These are phyloP conservation scores for Aurelia coerulea DNA, from an alignment of 30 jellyfish, hydroid and myxozoan species.

Conservation along the genomic window DNA sequence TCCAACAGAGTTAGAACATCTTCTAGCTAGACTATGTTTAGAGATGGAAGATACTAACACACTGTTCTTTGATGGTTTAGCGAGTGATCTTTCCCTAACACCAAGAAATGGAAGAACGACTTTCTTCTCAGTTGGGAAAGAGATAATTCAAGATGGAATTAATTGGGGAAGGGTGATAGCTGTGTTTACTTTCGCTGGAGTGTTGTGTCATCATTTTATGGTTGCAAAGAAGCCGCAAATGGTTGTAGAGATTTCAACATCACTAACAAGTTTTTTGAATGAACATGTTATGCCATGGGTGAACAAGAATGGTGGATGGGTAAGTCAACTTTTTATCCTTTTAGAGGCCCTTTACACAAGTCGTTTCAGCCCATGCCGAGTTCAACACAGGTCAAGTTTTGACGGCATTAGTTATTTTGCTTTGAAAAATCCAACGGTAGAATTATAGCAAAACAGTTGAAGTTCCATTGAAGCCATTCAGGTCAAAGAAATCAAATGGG, in stretches of 20 bases:
- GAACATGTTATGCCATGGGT: constrained; percentile 76
- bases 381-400: too few species aligned
- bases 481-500: too few species aligned
- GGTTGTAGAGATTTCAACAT: constrained; percentile 51
- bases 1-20: constrained; percentile 51
- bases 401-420: too few species aligned
- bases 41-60: constrained; percentile 63
- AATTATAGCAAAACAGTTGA: too few species aligned
- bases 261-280: constrained; percentile 49
- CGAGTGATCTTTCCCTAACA: constrained; percentile 41
- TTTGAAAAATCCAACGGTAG: too few species aligned
- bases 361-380: too few species aligned
- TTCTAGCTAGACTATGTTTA: constrained; percentile 67
- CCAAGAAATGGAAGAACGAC: constrained; percentile 41
- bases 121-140: constrained; percentile 54
- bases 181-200: constrained; percentile 74
- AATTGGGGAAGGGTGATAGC: constrained; percentile 85
- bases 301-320: constrained; percentile 84
- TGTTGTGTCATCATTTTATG: constrained; percentile 51
- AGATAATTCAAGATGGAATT: constrained; percentile 67
- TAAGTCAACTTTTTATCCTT: too few species aligned
- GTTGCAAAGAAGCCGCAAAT: constrained; percentile 51
- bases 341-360: too few species aligned
- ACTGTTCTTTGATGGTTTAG: constrained; percentile 58
- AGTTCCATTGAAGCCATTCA: too few species aligned